A percentile compares a stretch with the other conserved stretches of the same genome.
Evolutionary conservation across 1,140 invertebrate species (phyloP).

Genomic region (Homarus americanus): DNA sequence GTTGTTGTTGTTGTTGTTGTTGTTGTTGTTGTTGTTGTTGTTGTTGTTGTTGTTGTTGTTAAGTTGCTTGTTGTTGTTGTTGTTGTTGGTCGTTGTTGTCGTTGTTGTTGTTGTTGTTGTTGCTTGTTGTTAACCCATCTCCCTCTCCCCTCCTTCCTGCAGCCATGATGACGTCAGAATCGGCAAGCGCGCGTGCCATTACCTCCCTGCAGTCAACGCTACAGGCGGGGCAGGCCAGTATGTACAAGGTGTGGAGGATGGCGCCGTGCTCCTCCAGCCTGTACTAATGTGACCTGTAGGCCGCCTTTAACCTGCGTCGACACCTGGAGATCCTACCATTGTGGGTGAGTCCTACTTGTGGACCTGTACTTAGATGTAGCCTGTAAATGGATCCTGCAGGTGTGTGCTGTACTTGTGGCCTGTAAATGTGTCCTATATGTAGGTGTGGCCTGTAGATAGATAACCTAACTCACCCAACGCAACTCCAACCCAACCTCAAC

Average conservation of each 20-base stretch:
- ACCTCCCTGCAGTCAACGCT: conserved; percentile 92
- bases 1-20: no score
- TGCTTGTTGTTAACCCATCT: no score
- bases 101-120: no score
- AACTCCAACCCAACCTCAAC: no score
- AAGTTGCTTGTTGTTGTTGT: no score
- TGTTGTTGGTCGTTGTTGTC: no score
- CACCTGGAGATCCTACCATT: conserved; percentile 97
- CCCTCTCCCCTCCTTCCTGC: background rate
- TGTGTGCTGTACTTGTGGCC: background rate
- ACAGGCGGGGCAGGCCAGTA: conserved; percentile 96
- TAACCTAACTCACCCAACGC: no score
- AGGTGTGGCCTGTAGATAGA: background rate
- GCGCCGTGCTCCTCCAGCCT: conserved; percentile 96
- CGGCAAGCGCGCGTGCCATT: conserved; percentile 94
- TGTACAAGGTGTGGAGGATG: conserved; percentile 92
- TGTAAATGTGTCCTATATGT: background rate
- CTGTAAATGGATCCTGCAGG: background rate
- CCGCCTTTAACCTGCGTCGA: conserved; percentile 97
- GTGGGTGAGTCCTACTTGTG: conserved; percentile 89
- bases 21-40: no score
- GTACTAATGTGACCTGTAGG: conserved; percentile 92
- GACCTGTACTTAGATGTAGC: background rate
- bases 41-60: no score
- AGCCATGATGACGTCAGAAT: conserved; percentile 86